Percentiles rank a stretch among this genome's conserved stretches.
Conservation (phyloP, 2,888 invertebrate genomes). For the Netelia fuscicornis region DNA sequence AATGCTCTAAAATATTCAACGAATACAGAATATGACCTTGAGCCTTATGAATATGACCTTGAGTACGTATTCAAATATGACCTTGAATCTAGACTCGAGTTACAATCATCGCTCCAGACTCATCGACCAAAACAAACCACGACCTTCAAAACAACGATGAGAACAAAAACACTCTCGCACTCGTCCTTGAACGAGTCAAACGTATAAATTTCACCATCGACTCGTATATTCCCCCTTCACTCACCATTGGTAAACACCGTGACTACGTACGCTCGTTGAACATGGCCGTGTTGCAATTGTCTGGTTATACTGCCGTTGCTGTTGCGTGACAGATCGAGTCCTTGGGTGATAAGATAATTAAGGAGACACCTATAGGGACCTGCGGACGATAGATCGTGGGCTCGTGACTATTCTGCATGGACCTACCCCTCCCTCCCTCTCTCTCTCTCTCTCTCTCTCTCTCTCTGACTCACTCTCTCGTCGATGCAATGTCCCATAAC, state of each 20-base stretch:
- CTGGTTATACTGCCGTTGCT: not conserved
- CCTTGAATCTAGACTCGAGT: too few species aligned
- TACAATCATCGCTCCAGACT: too few species aligned
- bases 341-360: constrained; percentile 62
- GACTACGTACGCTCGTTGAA: not conserved
- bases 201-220: not conserved
- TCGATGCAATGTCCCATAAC: constrained; percentile 10
- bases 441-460: not conserved
- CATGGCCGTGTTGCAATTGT: constrained; percentile 5
- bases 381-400: constrained; percentile 58
- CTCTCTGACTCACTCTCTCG: not conserved
- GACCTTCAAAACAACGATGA: too few species aligned
- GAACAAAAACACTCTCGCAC: too few species aligned
- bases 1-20: too few species aligned
- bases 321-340: constrained; percentile 39
- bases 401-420: not conserved
- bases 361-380: constrained; percentile 41
- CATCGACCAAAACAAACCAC: too few species aligned
- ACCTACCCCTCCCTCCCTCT: too few species aligned
- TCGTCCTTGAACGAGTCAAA: too few species aligned
- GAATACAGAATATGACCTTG: too few species aligned
- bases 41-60: too few species aligned
- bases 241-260: not conserved
- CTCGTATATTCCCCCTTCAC: not conserved
- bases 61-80: too few species aligned